Evolutionary conservation across 2,113 vertebrate species (phyloP).

Genomic region (Dunckerocampus dactyliophorus): DNA sequence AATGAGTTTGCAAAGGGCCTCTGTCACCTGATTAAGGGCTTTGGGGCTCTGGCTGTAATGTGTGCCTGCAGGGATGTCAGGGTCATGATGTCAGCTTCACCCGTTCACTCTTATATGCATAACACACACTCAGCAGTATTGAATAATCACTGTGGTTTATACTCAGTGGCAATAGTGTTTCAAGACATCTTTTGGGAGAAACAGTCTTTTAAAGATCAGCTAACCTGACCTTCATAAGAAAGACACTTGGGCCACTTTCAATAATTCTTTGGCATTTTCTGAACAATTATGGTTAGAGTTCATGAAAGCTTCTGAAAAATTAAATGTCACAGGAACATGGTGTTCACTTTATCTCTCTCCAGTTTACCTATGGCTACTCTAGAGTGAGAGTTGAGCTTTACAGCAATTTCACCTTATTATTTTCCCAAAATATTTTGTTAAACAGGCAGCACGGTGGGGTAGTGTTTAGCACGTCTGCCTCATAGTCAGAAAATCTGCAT

Average conservation of each 20-base stretch:
- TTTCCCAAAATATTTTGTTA: not conserved
- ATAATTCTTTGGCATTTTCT: slow-evolving; percentile 21
- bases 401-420: not conserved
- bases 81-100: slow-evolving; percentile 22
- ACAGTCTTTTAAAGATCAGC: not conserved
- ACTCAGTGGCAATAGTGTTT: not conserved
- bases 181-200: not conserved
- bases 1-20: slow-evolving; percentile 39
- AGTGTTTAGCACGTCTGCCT: too few species aligned
- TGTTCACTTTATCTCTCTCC: not conserved
- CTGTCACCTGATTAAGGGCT: slow-evolving; percentile 31
- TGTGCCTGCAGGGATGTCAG: slow-evolving; percentile 2
- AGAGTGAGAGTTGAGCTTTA: not conserved
- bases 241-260: not conserved
- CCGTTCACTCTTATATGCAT: not conserved
- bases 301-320: slow-evolving; percentile 6
- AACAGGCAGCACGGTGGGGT: too few species aligned
- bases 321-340: slow-evolving; percentile 4
- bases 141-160: not conserved
- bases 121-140: not conserved
- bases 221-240: not conserved
- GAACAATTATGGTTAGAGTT: not conserved
- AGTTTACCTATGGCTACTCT: not conserved
- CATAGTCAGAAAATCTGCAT: too few species aligned
- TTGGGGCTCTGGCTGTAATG: slow-evolving; percentile 6